Evolutionary conservation across 2,888 invertebrate genomes (phyloP).

Genomic region (Cerastis leucographa): DNA sequence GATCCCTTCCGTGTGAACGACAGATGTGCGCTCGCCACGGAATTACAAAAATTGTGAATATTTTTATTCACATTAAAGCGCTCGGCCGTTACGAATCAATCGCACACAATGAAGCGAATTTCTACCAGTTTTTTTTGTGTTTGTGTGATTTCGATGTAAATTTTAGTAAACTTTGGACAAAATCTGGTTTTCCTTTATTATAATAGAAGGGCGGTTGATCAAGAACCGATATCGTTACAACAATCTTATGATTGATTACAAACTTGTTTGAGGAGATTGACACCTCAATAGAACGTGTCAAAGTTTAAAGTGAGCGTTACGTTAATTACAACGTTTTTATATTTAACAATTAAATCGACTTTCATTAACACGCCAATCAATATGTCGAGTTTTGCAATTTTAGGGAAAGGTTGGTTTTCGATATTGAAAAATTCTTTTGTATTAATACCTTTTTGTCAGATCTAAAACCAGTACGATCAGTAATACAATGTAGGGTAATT

Average conservation of each 20-base stretch:
- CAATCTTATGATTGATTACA: constrained; percentile 90
- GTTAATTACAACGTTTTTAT: constrained; percentile 78
- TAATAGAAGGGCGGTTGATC: constrained; percentile 85
- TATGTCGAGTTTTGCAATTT: constrained; percentile 39
- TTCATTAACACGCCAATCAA: constrained; percentile 63
- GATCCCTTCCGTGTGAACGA: constrained; percentile 87
- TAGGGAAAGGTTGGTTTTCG: constrained; percentile 13
- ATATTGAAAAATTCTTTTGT: constrained; percentile 34
- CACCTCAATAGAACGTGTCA: constrained; percentile 75
- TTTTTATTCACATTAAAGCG: constrained; percentile 88
- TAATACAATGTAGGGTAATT: constrained; percentile 42
- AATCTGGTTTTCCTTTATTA: constrained; percentile 83
- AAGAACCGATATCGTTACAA: constrained; percentile 84
- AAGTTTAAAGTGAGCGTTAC: constrained; percentile 60
- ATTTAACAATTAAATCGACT: constrained; percentile 66
- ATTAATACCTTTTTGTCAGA: constrained; percentile 36
- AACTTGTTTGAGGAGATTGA: constrained; percentile 88
- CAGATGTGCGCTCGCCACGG: constrained; percentile 87
- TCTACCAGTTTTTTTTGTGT: constrained; percentile 87
- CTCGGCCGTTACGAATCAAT: constrained; percentile 90
- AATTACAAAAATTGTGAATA: constrained; percentile 90
- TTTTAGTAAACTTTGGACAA: constrained; percentile 86
- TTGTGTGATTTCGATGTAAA: constrained; percentile 88
- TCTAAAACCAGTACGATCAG: constrained; percentile 33
- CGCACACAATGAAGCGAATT: constrained; percentile 87